These are phyloP conservation scores for Trichonephila clavipes DNA, from an alignment of 1,140 invertebrate genomes.

Conservation along the genomic window DNA sequence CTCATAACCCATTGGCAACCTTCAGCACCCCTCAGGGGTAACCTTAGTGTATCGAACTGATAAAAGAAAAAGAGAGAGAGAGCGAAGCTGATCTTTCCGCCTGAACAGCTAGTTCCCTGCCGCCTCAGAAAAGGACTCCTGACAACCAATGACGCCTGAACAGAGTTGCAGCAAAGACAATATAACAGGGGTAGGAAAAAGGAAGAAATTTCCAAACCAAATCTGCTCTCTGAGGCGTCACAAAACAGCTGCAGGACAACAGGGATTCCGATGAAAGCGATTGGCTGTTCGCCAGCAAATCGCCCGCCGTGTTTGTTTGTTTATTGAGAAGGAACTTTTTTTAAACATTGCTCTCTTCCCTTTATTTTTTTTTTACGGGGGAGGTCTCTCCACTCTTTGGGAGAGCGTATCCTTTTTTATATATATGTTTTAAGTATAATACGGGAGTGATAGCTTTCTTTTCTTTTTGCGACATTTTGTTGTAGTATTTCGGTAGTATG, in stretches of 20 bases:
- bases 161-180: conserved; percentile 69
- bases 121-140: conserved; percentile 24
- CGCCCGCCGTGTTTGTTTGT: conserved; percentile 60
- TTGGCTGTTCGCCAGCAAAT: conserved; percentile 75
- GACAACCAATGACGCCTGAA: conserved; percentile 70
- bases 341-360: conserved; percentile 24
- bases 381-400: conserved; percentile 16
- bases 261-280: conserved; percentile 64
- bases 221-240: conserved; percentile 71
- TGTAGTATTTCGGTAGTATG: conserved; percentile 23
- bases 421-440: conserved; percentile 62
- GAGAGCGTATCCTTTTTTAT: neutral
- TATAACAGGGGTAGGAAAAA: conserved; percentile 47
- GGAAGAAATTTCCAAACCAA: conserved; percentile 70
- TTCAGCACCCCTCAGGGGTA: conserved; percentile 15
- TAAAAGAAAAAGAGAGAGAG: conserved; percentile 29
- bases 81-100: conserved; percentile 39
- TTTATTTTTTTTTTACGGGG: conserved; percentile 55
- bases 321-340: conserved; percentile 26
- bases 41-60: conserved; percentile 51
- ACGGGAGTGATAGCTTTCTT: conserved; percentile 57
- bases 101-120: conserved; percentile 26
- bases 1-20: conserved; percentile 61
- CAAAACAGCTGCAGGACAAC: conserved; percentile 72
- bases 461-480: conserved; percentile 30